These are phyloP conservation scores for Sigmodon hispidus DNA, from an alignment of 2,113 vertebrate species.

Conservation along the genomic window DNA sequence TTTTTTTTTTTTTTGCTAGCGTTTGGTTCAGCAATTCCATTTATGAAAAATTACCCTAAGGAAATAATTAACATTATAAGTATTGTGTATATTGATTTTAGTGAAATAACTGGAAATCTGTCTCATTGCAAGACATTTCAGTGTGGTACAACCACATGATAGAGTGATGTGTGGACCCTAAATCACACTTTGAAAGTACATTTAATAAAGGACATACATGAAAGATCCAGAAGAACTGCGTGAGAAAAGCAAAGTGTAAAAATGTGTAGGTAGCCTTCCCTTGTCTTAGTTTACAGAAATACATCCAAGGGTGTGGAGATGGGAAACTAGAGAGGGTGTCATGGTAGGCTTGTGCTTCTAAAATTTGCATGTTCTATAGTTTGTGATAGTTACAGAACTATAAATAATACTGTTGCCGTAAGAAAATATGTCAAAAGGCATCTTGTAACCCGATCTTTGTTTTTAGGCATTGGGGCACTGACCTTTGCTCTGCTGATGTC, in stretches of 20 bases:
- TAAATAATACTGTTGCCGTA: neutral
- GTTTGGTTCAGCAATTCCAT: constrained; percentile 11
- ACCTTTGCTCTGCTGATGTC: constrained; percentile 97
- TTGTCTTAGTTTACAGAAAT: neutral
- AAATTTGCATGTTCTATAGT: neutral
- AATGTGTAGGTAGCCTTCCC: neutral
- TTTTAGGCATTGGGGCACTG: constrained; percentile 93
- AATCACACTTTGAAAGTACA: constrained; percentile 32
- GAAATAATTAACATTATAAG: constrained; percentile 45
- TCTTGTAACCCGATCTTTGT: neutral
- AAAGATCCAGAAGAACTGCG: neutral
- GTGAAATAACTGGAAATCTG: constrained; percentile 12
- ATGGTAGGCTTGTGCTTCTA: neutral
- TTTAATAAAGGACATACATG: constrained; percentile 15
- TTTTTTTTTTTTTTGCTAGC: no score
- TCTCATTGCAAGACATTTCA: constrained; percentile 10
- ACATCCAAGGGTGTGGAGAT: neutral
- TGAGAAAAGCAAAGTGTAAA: constrained; percentile 25
- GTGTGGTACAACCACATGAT: neutral
- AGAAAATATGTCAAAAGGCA: neutral
- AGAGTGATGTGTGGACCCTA: neutral
- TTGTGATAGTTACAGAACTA: neutral
- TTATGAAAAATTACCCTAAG: constrained; percentile 30
- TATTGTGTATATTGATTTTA: constrained; percentile 48
- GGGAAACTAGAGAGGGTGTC: neutral